These are phyloP conservation scores for Sterna hirundo DNA, from an alignment of 2,113 vertebrate species.

Conservation along the genomic window DNA sequence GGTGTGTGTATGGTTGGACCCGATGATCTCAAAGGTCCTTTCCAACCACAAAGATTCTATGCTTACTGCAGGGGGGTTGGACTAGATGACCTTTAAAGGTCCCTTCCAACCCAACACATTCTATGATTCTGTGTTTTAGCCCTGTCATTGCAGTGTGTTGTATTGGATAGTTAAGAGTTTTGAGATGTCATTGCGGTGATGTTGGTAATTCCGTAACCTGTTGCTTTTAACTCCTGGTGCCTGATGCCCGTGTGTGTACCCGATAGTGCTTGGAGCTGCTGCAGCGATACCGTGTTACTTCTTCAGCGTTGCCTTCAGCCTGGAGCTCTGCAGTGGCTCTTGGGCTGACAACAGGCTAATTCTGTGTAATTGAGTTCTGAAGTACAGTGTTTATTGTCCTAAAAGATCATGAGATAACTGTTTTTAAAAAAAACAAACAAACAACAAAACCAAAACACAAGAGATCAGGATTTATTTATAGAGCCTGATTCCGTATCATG, in stretches of 20 bases:
- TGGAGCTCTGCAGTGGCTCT: not conserved
- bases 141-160: fast-evolving
- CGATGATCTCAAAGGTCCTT: too few relatives aligned
- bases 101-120: too few relatives aligned
- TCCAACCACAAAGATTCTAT: too few relatives aligned
- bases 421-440: not conserved
- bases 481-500: fast-evolving
- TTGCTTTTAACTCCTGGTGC: not conserved
- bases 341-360: not conserved
- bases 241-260: not conserved
- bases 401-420: not conserved
- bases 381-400: not conserved
- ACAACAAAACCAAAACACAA: too few relatives aligned
- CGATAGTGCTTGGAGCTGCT: not conserved
- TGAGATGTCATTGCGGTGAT: fast-evolving
- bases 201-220: not conserved
- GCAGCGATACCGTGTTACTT: fast-evolving
- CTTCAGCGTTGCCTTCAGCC: not conserved
- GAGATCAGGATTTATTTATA: not conserved
- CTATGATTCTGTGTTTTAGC: too few relatives aligned
- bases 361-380: not conserved
- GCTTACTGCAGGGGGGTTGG: too few relatives aligned
- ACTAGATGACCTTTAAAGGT: too few relatives aligned
- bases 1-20: too few relatives aligned
- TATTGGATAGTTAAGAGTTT: fast-evolving